Evolutionary conservation across 2,888 invertebrate genomes (phyloP), one percentile per base, ranked within the genome.

Genomic region (Helobdella robusta): DNA sequence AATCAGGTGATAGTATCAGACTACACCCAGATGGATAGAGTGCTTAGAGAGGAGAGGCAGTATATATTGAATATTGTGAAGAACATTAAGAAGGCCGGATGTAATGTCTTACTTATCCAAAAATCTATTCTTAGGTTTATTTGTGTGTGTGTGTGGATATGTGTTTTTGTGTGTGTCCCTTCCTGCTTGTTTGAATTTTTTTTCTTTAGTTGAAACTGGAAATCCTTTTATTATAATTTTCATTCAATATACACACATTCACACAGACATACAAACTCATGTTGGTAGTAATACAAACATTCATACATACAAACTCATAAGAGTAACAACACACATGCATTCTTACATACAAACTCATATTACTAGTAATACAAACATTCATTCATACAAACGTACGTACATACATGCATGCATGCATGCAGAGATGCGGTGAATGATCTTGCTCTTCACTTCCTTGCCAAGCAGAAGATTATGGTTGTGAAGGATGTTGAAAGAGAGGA

Each of bases 11-110:
- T 99, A 73, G 92, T 99, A 28, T 91, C 94, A 0, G 98, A 99
- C 80, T 99, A 99, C 80, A 87, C 95, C n/a, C 95, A 95, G 61
- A 99, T 99, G 98, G 98, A 99, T 80, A 86, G 98, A 67, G 92
- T 98, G 0, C 81, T 99, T 67, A 89, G 93, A 77, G 98, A 99
- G 80, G 98, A 99, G 80, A 86, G 98, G 63, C 86, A 91, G 64
- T 99, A 99, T 80, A 94, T 98, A 74, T 83, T 99, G 66, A 95
- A 99, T 76, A 93, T 98, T 75, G 91, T 95, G 4, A 99, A 99
- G 80, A 92, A 95, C 80, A 91, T 99, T 71, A 99, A 99, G 81
- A 97, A 95, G 77, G 85, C 92, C 67, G 97, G 97, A 2, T 99
- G 98, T 82, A 99, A 91, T 82, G 92, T 99, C 15, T 84, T 99